Percentiles rank a stretch among this genome's conserved stretches.
These are phyloP conservation scores for Gnathonemus echidnorhynchus DNA, from an alignment of 2,113 vertebrate species.

Conservation along the genomic window DNA sequence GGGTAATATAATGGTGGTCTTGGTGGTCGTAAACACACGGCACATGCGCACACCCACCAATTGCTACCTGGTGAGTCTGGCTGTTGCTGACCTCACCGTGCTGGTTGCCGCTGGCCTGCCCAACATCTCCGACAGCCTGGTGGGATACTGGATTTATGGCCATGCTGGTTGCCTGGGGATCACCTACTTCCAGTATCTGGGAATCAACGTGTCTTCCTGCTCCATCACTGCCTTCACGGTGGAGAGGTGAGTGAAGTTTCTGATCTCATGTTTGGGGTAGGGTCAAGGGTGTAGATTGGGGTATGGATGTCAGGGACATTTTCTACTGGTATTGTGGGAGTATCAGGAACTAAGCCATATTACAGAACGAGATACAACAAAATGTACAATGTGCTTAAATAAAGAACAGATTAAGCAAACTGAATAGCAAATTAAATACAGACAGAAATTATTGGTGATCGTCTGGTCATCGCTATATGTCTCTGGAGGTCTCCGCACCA, in stretches of 20 bases:
- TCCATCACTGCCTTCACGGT: constrained; percentile 71
- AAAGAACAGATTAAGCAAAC: neutral
- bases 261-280: neutral
- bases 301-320: neutral
- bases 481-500: neutral
- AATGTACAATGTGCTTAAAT: neutral
- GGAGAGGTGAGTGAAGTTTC: constrained; percentile 57
- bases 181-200: constrained; percentile 73
- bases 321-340: neutral
- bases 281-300: neutral
- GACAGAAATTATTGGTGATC: neutral
- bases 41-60: constrained; percentile 71
- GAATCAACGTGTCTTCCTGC: constrained; percentile 71
- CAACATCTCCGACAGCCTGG: constrained; percentile 64
- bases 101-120: constrained; percentile 67
- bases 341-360: neutral
- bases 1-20: constrained; percentile 72
- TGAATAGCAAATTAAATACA: neutral
- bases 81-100: constrained; percentile 66
- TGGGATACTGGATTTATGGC: constrained; percentile 65
- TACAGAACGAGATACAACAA: neutral
- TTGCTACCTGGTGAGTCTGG: constrained; percentile 72
- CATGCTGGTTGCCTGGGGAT: constrained; percentile 63
- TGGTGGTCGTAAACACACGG: constrained; percentile 64
- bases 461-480: neutral